Evolutionary conservation across 2,113 vertebrate species (phyloP), one percentile per base, ranked within the genome.

Genomic region (Cercocebus atys): DNA sequence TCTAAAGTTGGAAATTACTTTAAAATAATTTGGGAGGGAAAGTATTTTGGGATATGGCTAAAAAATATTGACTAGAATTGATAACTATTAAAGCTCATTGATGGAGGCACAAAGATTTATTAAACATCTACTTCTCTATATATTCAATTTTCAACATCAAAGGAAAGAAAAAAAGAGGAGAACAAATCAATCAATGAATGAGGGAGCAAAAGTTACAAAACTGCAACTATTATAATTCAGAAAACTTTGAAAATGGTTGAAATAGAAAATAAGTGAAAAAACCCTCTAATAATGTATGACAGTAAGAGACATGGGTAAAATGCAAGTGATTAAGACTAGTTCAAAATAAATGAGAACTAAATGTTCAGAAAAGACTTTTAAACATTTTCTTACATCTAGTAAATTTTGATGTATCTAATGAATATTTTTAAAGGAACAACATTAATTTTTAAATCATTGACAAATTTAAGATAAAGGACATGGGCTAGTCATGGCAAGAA

Each of bases 361-460:
- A 73, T 45, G 23, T 68, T 95, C 81, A 52, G 40, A 79, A 94
- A 80, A 35, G 16, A 68, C 11, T 78, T 96, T 64, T 50, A 81
- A 92, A 94, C 23, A 79, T 94, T 84, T 84, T 80, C 32, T 87
- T 80, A 84, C 38, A 43, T 68, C 45, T 38, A 79, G 14, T 40
- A 85, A 85, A 73, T 50, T 86, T 88, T 95, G 82, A 85, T 11
- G 27, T 61, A 89, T 38, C 8, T 66, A 11, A n/a, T 75, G 32
- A 88, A 83, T 91, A 40, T 32, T 96, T 94, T 64, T 57, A 59
- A 66, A 95, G 18, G 18, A 92, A 78, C 4, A 84, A 32, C 22
- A 96, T 92, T 78, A 50, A 76, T 89, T 94, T 97, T 94, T 45
- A 87, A 95, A 96, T 61, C 10, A 88, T 27, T 25, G 38, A 94